Base-by-base conservation (phyloP, 2,888 invertebrate species). In the Tenodera sinensis region DNA sequence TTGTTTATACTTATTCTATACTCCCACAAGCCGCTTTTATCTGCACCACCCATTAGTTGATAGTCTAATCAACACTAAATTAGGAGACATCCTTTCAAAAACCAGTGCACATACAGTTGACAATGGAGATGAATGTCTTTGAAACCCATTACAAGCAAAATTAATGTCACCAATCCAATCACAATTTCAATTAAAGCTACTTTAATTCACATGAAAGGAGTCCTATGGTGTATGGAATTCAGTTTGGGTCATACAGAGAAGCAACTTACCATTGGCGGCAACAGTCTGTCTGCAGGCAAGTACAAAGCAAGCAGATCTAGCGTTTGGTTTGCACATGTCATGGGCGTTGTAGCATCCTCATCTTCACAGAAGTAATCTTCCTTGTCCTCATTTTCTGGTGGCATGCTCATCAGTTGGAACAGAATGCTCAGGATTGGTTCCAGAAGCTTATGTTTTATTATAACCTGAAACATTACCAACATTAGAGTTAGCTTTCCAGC, bases 251-350 rank as follows among this genome's bases (percentile, higher is more conserved):
- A 12, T 12, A 42, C 42, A 42, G 81, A 83, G 28, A 81, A 28
- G 28, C 71, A 71, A 91, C 93, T 93, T 93, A 97, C 95, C 92
- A 97, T 93, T 91, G 95, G 95, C 42, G 96, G 96, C 91, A 97
- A 95, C 28, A 97, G 93, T 92, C 96, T 97, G 91, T 97, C 97
- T 20, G 97, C 96, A 8, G 97, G 96, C 83, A 97, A 94, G 93
- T 97, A 95, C 20, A 97, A 93, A 71, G 97, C 97, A 92, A 97
- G 94, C 85, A 95, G 93, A 93, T 97, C 97, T 90, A 97, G 94
- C 8, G 97, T 96, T 93, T 97, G 96, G 0, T 96, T 95, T 14
- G 97, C 96, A 90, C 96, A 95, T 14, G 96, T 95, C 90, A 96
- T 94, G 0, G 96, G 95, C 54, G 94, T 95, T 90, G 95, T 95